A percentile compares a stretch with the other conserved stretches of the same genome.
Evolutionary conservation across 2,113 vertebrate species (phyloP).

Genomic region (Sphaerodactylus townsendi): DNA sequence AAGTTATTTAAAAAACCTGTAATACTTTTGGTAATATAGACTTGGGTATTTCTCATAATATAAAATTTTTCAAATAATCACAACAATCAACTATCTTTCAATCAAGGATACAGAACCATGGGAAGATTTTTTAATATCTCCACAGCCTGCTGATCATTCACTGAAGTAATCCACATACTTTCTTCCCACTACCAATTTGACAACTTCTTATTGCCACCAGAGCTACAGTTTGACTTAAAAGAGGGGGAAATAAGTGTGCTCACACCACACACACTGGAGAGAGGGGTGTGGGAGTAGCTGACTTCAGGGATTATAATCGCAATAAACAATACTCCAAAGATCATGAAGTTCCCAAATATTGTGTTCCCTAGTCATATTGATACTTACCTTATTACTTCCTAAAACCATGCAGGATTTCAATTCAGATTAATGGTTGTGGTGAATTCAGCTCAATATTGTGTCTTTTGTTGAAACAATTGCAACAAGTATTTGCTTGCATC

Average conservation of each 20-base stretch:
- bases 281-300: not conserved
- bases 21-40: constrained; percentile 57
- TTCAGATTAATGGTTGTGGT: not conserved
- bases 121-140: constrained; percentile 66
- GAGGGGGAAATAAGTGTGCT: too few relatives aligned
- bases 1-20: constrained; percentile 62
- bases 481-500: not conserved
- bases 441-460: not conserved
- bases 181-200: constrained; percentile 65
- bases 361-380: not conserved
- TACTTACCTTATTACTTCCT: not conserved
- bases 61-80: constrained; percentile 65
- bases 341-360: not conserved
- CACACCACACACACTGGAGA: not conserved
- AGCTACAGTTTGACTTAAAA: constrained; percentile 47
- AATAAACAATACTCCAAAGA: constrained; percentile 18
- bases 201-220: constrained; percentile 41
- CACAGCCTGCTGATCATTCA: constrained; percentile 58
- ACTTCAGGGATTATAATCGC: constrained; percentile 20
- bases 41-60: constrained; percentile 70
- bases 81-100: constrained; percentile 76
- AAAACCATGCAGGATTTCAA: too few relatives aligned
- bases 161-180: constrained; percentile 51
- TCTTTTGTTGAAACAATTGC: not conserved
- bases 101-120: constrained; percentile 66